Evolutionary conservation across 2,888 invertebrate genomes (phyloP), one percentile per base, ranked within the genome.

Genomic region (Axea sp.): DNA sequence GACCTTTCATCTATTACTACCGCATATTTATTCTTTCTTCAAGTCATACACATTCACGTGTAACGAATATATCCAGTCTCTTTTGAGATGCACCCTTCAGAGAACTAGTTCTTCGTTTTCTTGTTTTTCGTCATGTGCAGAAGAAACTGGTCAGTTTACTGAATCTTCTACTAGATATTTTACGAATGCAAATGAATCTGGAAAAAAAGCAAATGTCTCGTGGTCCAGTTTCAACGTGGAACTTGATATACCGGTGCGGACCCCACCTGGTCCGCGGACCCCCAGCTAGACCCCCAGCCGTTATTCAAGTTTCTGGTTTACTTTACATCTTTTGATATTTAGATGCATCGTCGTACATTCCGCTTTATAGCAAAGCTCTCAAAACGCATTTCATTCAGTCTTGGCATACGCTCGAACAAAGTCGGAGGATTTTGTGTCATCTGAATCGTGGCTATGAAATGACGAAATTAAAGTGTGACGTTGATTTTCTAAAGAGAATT

Each of bases 211-310:
- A 72, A 68, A 62, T 72, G 73, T 67, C 64, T 49, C 72, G 76
- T 75, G 81, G 78, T 85, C 83, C 80, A 82, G 83, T 83, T 85
- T 83, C 77, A 71, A 62, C 78, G 76, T 77, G 79, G 73, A 80
- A 83, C 82, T 80, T 77, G 85, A 82, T 73, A 76, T 69, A 86
- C 87, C 86, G 84, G 86, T 86, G 83, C 55, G 59, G 79, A 77
- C 69, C 87, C 87, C 87, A 87, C 87, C 87, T 87, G 87, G 87
- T 83, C 83, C 62, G 28, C 37, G 64, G 76, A 74, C 59, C 71
- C 71, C 73, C 69, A 30, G 53, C 26, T 26, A 77, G 86, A 86
- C 87, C 87, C 86, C 87, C 87, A 86, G 83, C 81, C 81, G 84
- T 83, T 73, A 82, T 81, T 83, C 86, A 76, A 79, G 83, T 86